phyloP scores from a whole-genome alignment of 1,140 invertebrate genomes.

The Aethina tumida region DNA sequence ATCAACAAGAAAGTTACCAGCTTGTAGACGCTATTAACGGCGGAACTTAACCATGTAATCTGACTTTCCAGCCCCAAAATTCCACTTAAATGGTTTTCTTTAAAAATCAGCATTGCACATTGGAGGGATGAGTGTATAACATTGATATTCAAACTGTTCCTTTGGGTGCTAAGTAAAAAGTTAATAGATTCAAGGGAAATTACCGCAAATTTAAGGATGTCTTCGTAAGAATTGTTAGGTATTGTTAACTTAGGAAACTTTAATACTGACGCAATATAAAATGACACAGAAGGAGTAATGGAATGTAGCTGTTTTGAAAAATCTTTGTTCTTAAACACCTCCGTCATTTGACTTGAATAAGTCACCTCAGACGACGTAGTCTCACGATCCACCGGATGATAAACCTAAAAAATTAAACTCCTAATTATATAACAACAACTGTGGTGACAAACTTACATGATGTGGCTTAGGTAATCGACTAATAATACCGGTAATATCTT shows the following conservation, averaged over 20 bases:
- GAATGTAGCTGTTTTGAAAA: conserved; percentile 44
- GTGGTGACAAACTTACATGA: conserved; percentile 34
- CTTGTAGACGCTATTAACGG: conserved; percentile 35
- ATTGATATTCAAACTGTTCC: conserved; percentile 19
- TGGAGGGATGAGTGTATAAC: conserved; percentile 29
- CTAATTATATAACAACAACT: conserved; percentile 2
- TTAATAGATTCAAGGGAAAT: conserved; percentile 48
- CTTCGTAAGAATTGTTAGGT: conserved; percentile 40
- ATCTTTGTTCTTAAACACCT: conserved; percentile 43
- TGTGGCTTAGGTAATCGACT: conserved; percentile 47
- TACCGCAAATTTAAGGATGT: conserved; percentile 50
- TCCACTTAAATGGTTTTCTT: conserved; percentile 31
- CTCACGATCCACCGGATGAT: conserved; percentile 20
- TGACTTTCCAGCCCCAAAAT: conserved; percentile 32
- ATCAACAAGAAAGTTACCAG: conserved; percentile 28
- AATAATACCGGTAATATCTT: conserved; percentile 45
- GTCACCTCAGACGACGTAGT: conserved; percentile 32
- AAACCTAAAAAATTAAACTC: conserved; percentile 16
- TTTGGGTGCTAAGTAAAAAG: conserved; percentile 29
- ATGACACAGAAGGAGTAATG: conserved; percentile 45
- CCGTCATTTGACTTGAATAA: conserved; percentile 42
- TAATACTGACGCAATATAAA: conserved; percentile 35
- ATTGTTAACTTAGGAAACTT: conserved; percentile 34
- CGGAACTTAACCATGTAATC: conserved; percentile 40
- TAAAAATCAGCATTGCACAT: conserved; percentile 37